These are phyloP conservation scores for Oscheius onirici DNA, from an alignment of 2,888 invertebrate species.

Conservation along the genomic window DNA sequence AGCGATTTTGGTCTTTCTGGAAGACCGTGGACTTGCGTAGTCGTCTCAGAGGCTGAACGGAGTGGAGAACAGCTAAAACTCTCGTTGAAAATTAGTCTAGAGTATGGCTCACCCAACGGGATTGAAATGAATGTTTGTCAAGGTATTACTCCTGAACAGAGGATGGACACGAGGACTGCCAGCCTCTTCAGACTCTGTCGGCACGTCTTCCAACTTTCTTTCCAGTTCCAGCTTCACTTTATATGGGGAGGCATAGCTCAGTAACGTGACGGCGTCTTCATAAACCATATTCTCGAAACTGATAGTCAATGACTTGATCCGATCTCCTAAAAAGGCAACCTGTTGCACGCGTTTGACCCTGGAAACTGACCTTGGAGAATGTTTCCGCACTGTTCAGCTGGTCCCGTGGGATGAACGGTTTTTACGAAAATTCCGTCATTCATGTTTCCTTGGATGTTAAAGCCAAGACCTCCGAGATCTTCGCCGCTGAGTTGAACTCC, in stretches of 20 bases:
- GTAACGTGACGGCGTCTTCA: slow-evolving; percentile 87
- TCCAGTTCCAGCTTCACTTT: slow-evolving; percentile 74
- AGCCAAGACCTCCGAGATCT: slow-evolving; percentile 57
- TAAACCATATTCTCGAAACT: slow-evolving; percentile 88
- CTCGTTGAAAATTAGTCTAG: background rate
- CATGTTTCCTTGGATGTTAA: slow-evolving; percentile 80
- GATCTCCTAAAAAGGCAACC: slow-evolving; percentile 79
- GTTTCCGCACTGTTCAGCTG: slow-evolving; percentile 85
- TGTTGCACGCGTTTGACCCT: background rate
- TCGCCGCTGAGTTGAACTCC: slow-evolving; percentile 51
- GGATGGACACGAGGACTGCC: slow-evolving; percentile 48
- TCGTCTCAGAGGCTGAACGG: slow-evolving; percentile 45
- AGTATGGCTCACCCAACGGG: slow-evolving; percentile 35
- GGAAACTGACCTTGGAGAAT: slow-evolving; percentile 80
- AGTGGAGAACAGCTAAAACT: slow-evolving; percentile 30
- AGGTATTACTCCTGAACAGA: slow-evolving; percentile 58
- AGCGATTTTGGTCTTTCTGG: slow-evolving; percentile 29
- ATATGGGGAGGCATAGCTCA: slow-evolving; percentile 90
- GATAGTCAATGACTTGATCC: slow-evolving; percentile 86
- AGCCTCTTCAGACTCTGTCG: slow-evolving; percentile 1
- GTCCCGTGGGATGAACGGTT: slow-evolving; percentile 86
- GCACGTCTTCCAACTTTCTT: slow-evolving; percentile 42
- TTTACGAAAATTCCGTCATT: slow-evolving; percentile 88
- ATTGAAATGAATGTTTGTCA: slow-evolving; percentile 59
- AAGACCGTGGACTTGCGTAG: slow-evolving; percentile 48